Conservation (phyloP, 2,113 vertebrate species). For the Lathamus discolor region DNA sequence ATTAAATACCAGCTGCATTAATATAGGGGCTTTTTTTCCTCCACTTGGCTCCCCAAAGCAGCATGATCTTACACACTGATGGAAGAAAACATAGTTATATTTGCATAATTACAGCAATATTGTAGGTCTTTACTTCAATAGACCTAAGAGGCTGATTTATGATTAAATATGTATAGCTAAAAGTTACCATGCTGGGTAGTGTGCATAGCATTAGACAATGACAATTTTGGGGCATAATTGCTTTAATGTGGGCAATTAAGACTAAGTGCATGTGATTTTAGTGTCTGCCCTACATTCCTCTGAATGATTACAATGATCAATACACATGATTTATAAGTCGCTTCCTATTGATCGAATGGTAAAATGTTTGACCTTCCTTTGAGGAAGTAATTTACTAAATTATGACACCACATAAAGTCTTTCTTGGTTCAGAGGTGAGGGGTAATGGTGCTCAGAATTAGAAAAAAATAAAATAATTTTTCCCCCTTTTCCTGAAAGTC, state of each 20-base stretch:
- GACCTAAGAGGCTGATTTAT: constrained; percentile 78
- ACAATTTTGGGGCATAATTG: constrained; percentile 89
- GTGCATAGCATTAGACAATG: constrained; percentile 78
- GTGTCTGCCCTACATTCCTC: constrained; percentile 86
- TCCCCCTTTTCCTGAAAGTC: not conserved
- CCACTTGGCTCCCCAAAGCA: constrained; percentile 46
- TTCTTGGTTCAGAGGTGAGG: constrained; percentile 70
- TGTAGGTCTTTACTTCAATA: constrained; percentile 69
- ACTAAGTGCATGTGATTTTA: constrained; percentile 93
- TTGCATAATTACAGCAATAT: constrained; percentile 73
- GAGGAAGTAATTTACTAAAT: constrained; percentile 81
- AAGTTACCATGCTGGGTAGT: constrained; percentile 74
- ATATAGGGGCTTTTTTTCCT: constrained; percentile 71
- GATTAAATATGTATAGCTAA: constrained; percentile 73
- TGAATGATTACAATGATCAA: constrained; percentile 87
- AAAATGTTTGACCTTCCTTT: constrained; percentile 85
- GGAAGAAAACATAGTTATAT: constrained; percentile 37
- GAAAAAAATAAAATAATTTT: not conserved
- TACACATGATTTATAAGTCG: constrained; percentile 91
- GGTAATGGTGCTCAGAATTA: constrained; percentile 52
- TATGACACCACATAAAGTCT: constrained; percentile 73
- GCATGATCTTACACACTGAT: not conserved
- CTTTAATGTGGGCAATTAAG: constrained; percentile 94
- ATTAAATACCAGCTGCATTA: constrained; percentile 72
- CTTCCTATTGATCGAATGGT: constrained; percentile 84